A percentile compares a stretch with the other conserved stretches of the same genome.
phyloP scores from a whole-genome alignment of 2,888 invertebrate genomes.

The Chelonus formosanus region DNA sequence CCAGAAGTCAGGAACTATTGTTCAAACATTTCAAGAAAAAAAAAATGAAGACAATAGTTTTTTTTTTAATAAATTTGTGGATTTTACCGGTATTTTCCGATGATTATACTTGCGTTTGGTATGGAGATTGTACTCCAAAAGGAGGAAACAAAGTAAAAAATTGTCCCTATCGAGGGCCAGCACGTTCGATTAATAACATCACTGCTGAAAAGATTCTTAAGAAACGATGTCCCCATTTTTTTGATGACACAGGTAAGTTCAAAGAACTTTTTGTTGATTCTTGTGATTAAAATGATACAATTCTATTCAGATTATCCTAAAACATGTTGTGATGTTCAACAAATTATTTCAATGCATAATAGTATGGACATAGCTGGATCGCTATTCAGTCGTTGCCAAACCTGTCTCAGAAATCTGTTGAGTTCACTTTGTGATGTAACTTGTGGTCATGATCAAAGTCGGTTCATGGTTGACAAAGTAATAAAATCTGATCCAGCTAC shows the following conservation, averaged over 20 bases:
- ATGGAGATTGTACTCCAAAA: conserved; percentile 66
- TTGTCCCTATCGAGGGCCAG: conserved; percentile 63
- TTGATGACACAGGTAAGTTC: conserved; percentile 59
- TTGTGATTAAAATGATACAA: neutral
- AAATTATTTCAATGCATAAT: conserved; percentile 67
- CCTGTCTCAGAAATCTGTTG: conserved; percentile 81
- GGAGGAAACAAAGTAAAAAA: conserved; percentile 53
- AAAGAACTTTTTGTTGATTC: neutral
- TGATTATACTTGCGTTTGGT: conserved; percentile 69
- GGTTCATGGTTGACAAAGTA: conserved; percentile 66
- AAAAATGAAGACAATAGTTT: neutral
- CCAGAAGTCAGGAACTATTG: neutral
- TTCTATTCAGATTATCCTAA: conserved; percentile 57
- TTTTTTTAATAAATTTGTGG: neutral
- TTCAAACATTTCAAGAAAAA: too few relatives aligned
- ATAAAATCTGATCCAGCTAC: neutral
- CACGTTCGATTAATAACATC: conserved; percentile 57
- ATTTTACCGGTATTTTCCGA: conserved; percentile 27
- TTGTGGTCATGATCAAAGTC: conserved; percentile 78
- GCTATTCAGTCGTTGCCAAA: conserved; percentile 81
- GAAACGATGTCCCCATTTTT: conserved; percentile 72
- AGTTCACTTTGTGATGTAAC: conserved; percentile 82
- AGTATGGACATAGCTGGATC: conserved; percentile 73
- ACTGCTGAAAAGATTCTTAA: conserved; percentile 66
- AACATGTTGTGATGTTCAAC: conserved; percentile 72